Percentiles rank a stretch among this genome's conserved stretches.
Conservation (phyloP, 1,140 invertebrate species). For the Drosophila mayri region DNA sequence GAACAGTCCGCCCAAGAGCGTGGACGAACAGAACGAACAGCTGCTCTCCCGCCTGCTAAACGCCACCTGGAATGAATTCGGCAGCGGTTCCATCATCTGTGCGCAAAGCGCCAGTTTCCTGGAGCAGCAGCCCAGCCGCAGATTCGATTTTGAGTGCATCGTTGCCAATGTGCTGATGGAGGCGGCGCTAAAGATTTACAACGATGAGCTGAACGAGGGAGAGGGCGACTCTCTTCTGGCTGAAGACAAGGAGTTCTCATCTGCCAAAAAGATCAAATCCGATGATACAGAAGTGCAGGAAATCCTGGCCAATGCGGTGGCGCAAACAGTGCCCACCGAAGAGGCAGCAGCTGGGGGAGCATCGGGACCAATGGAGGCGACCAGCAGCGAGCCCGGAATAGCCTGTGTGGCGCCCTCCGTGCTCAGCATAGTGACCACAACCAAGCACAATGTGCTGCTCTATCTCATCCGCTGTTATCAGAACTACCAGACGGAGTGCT, state of each 20-base stretch:
- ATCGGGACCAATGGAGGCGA: conserved; percentile 1
- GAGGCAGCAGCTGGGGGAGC: conserved; percentile 21
- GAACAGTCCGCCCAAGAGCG: conserved; percentile 32
- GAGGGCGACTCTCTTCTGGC: conserved; percentile 5
- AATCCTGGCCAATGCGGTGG: conserved; percentile 72
- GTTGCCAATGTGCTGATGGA: conserved; percentile 89
- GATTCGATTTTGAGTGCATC: conserved; percentile 84
- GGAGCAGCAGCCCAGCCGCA: conserved; percentile 66
- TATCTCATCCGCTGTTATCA: conserved; percentile 72
- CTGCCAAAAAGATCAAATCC: conserved; percentile 82
- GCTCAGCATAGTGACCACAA: conserved; percentile 53
- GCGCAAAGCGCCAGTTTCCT: conserved; percentile 86
- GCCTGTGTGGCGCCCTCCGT: conserved; percentile 51
- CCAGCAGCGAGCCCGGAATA: conserved; percentile 24
- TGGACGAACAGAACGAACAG: conserved; percentile 86
- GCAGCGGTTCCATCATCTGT: conserved; percentile 87
- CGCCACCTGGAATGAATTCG: conserved; percentile 87
- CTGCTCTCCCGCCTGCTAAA: conserved; percentile 87
- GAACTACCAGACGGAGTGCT: conserved; percentile 71
- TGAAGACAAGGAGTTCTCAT: conserved; percentile 74
- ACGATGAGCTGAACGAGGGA: conserved; percentile 79
- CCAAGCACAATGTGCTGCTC: conserved; percentile 72
- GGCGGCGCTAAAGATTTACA: conserved; percentile 86
- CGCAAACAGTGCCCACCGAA: conserved; percentile 14
- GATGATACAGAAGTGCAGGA: conserved; percentile 81